Percentiles rank a stretch among this genome's conserved stretches.
Evolutionary conservation across 2,797 vertebrate species (phyloP).

Genomic region (Loris lydekkerianus): DNA sequence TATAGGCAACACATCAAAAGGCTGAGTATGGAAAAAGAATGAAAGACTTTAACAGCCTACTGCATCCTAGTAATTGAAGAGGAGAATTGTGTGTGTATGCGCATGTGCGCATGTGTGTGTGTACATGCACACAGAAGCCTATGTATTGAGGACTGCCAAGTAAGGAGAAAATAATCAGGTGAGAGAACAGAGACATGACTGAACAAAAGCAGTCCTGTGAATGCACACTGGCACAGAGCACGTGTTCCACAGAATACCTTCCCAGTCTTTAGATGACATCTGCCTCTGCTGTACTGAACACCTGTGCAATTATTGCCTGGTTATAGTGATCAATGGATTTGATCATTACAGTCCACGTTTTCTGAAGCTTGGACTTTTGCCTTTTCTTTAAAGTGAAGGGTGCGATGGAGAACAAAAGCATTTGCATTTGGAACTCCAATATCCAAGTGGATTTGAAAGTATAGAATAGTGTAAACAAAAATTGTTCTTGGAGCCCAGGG

Average conservation of each 20-base stretch:
- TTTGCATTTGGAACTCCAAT: neutral
- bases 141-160: conserved; percentile 60
- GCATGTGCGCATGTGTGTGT: neutral
- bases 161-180: conserved; percentile 47
- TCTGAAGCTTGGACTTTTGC: conserved; percentile 24
- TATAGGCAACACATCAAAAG: conserved; percentile 80
- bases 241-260: conserved; percentile 18
- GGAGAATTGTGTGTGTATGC: conserved; percentile 50
- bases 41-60: conserved; percentile 66
- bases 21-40: conserved; percentile 72
- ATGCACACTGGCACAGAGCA: conserved; percentile 29
- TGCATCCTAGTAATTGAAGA: conserved; percentile 77
- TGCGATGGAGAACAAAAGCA: neutral
- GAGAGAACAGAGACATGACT: neutral
- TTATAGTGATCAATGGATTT: conserved; percentile 33
- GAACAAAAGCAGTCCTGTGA: conserved; percentile 49
- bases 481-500: neutral
- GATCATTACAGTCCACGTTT: neutral
- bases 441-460: conserved; percentile 50
- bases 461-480: neutral
- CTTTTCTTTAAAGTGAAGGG: conserved; percentile 26
- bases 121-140: neutral
- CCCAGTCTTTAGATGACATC: conserved; percentile 50
- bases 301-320: conserved; percentile 6
- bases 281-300: neutral